Percentiles rank a stretch among this genome's conserved stretches.
These are phyloP conservation scores for Oscheius sp. DNA, from an alignment of 1,140 invertebrate species.

Conservation along the genomic window DNA sequence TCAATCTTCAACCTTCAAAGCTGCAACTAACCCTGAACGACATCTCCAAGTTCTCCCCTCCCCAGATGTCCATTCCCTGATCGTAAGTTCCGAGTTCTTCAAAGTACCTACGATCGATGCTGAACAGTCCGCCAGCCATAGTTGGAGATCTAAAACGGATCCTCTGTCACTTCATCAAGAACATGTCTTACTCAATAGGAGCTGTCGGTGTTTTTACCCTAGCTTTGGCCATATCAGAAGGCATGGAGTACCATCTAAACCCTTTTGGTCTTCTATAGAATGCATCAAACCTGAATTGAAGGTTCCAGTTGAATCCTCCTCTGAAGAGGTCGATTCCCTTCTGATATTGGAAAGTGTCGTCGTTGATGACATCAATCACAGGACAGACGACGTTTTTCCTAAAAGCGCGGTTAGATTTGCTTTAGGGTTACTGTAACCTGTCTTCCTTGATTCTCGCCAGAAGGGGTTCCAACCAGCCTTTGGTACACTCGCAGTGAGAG, in stretches of 20 bases:
- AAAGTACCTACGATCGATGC: slow-evolving; percentile 83
- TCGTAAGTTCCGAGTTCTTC: slow-evolving; percentile 92
- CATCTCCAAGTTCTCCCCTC: slow-evolving; percentile 75
- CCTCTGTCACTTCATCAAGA: not conserved
- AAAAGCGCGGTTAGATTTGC: not conserved
- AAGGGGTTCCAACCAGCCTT: slow-evolving; percentile 83
- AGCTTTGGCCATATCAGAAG: slow-evolving; percentile 62
- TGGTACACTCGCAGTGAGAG: slow-evolving; percentile 87
- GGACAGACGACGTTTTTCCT: slow-evolving; percentile 77
- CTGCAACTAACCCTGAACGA: slow-evolving; percentile 63
- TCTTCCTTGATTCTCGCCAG: slow-evolving; percentile 75
- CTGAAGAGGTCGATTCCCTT: slow-evolving; percentile 96
- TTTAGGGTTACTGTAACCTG: slow-evolving; percentile 60
- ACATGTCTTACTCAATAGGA: slow-evolving; percentile 48
- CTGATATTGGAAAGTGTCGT: slow-evolving; percentile 91
- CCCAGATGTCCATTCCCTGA: slow-evolving; percentile 95
- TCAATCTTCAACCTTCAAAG: not conserved
- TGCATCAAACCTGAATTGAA: slow-evolving; percentile 75
- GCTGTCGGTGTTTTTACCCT: slow-evolving; percentile 49
- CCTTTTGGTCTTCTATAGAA: not conserved
- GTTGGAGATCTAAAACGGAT: slow-evolving; percentile 73
- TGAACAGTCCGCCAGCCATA: slow-evolving; percentile 94
- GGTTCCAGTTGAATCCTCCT: slow-evolving; percentile 96
- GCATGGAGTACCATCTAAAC: slow-evolving; percentile 54
- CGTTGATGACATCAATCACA: slow-evolving; percentile 90